These are phyloP conservation scores for Timema podura DNA, from an alignment of 2,888 invertebrate genomes.

Conservation along the genomic window DNA sequence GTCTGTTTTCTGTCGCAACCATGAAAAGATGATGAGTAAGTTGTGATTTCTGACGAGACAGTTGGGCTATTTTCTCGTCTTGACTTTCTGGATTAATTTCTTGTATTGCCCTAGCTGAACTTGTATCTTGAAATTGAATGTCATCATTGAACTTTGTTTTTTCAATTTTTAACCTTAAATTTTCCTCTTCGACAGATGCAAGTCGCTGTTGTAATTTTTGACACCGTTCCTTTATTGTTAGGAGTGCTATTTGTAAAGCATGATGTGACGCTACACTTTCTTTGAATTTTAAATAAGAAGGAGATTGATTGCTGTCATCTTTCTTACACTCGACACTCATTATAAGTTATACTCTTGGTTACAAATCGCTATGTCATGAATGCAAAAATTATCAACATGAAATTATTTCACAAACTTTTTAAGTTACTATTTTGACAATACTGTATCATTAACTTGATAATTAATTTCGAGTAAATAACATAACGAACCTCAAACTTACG, in stretches of 20 bases:
- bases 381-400: too few relatives aligned
- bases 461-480: too few relatives aligned
- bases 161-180: conserved; percentile 55
- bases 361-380: too few relatives aligned
- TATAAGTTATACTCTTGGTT: not conserved
- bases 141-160: not conserved
- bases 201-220: conserved; percentile 68
- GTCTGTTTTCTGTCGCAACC: conserved; percentile 77
- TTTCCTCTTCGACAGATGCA: conserved; percentile 68
- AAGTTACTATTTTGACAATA: too few relatives aligned
- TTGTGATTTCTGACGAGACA: conserved; percentile 71
- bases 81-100: not conserved
- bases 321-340: conserved; percentile 21
- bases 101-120: conserved; percentile 13
- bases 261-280: conserved; percentile 35
- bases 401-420: too few relatives aligned
- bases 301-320: not conserved
- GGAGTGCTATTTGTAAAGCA: conserved; percentile 56
- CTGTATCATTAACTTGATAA: too few relatives aligned
- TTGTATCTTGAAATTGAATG: conserved; percentile 44
- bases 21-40: conserved; percentile 72
- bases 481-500: too few relatives aligned
- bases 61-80: conserved; percentile 58
- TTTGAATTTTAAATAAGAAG: conserved; percentile 19
- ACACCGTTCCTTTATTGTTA: conserved; percentile 79